phyloP scores from a whole-genome alignment of 2,113 vertebrate genomes.

The Oostethus manadensis region DNA sequence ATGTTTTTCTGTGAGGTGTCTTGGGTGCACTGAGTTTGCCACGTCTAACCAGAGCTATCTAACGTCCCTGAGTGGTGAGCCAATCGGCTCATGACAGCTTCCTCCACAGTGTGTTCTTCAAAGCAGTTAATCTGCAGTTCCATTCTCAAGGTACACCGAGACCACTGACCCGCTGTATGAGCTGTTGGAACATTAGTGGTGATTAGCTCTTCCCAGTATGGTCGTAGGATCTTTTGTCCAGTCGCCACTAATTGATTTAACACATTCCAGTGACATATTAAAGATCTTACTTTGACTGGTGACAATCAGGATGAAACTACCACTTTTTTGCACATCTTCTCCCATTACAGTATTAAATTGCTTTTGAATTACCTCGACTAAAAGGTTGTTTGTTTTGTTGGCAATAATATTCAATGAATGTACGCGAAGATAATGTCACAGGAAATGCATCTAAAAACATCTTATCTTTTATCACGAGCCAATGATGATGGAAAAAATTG shows the following conservation, averaged over 20 bases:
- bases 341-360: no score
- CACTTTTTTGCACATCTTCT: no score
- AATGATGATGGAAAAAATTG: no score
- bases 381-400: no score
- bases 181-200: slow-evolving; percentile 21
- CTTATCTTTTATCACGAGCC: no score
- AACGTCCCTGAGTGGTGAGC: no score
- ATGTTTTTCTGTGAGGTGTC: background rate
- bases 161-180: slow-evolving; percentile 5
- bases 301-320: slow-evolving; percentile 5
- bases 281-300: slow-evolving; percentile 29
- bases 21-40: background rate
- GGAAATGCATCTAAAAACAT: no score
- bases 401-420: no score
- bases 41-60: background rate
- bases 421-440: no score
- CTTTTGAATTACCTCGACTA: no score
- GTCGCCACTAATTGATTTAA: slow-evolving; percentile 40
- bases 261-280: slow-evolving; percentile 34
- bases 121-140: slow-evolving; percentile 38
- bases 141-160: slow-evolving; percentile 8
- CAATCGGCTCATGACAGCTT: slow-evolving; percentile 21
- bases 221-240: slow-evolving; percentile 21
- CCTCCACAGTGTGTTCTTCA: slow-evolving; percentile 15
- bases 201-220: slow-evolving; percentile 26